Percentiles rank a stretch among this genome's conserved stretches.
These are phyloP conservation scores for Anaspis maculata DNA, from an alignment of 2,888 invertebrate genomes.

Conservation along the genomic window DNA sequence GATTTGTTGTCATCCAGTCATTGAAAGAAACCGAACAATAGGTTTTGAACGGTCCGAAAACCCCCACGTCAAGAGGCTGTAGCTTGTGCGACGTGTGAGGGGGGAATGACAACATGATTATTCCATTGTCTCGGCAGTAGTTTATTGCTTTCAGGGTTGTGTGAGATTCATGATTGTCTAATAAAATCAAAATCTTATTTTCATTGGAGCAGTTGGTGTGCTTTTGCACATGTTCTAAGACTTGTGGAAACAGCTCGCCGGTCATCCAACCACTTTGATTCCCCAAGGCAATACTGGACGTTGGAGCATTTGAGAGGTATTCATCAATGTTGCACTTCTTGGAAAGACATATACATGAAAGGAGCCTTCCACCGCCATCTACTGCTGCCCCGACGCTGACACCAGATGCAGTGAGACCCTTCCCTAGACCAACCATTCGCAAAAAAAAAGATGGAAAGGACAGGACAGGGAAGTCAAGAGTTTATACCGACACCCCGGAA, in stretches of 20 bases:
- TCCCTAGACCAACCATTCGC: background rate
- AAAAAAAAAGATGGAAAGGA: background rate
- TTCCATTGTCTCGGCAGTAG: conserved; percentile 29
- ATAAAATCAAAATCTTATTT: conserved; percentile 21
- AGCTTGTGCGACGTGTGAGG: conserved; percentile 29
- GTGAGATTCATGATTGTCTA: conserved; percentile 32
- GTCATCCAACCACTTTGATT: conserved; percentile 13
- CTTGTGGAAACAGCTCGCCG: conserved; percentile 18
- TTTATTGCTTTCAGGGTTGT: conserved; percentile 24
- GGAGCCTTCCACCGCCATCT: background rate
- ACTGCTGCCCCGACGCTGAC: background rate
- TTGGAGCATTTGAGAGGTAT: conserved; percentile 11
- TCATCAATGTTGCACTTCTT: conserved; percentile 4
- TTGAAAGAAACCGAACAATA: conserved; percentile 18
- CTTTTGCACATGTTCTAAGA: conserved; percentile 23
- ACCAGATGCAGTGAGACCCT: conserved; percentile 1
- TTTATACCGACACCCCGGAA: conserved; percentile 1
- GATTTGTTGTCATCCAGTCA: conserved; percentile 14
- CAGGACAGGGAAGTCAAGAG: background rate
- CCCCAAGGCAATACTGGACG: conserved; percentile 11
- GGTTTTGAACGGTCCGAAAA: conserved; percentile 27
- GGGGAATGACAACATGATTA: conserved; percentile 30
- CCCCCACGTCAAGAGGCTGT: conserved; percentile 26
- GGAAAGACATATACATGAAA: background rate
- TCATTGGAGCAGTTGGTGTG: conserved; percentile 15